Evolutionary conservation across 2,797 vertebrate genomes (phyloP).

Genomic region (Chaenodraco wilsoni): DNA sequence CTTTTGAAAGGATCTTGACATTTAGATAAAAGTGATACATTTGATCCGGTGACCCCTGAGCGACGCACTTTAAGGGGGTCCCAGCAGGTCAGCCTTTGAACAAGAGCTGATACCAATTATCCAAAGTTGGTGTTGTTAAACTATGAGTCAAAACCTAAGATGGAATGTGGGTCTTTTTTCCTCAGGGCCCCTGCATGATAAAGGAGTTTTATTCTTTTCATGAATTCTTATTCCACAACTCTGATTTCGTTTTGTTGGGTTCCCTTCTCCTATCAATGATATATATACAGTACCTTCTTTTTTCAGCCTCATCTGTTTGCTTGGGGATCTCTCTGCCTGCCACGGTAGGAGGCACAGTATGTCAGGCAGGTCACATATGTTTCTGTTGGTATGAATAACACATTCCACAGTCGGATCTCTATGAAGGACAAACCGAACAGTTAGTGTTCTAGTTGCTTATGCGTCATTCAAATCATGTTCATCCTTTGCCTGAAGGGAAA

Average conservation of each 20-base stretch:
- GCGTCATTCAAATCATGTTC: constrained; percentile 24
- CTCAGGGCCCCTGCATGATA: constrained; percentile 8
- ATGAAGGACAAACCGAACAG: constrained; percentile 19
- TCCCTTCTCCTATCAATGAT: constrained; percentile 2
- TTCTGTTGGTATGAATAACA: constrained; percentile 28
- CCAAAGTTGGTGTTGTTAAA: constrained; percentile 2
- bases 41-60: background rate
- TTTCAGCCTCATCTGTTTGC: constrained; percentile 3
- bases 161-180: constrained; percentile 33
- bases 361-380: constrained; percentile 26
- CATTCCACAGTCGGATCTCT: constrained; percentile 11
- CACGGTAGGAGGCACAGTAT: constrained; percentile 13
- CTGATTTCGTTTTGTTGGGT: background rate
- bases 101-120: constrained; percentile 20
- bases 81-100: constrained; percentile 31
- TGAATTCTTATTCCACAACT: constrained; percentile 10
- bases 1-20: background rate
- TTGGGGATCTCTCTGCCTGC: constrained; percentile 19
- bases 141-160: background rate
- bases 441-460: constrained; percentile 26
- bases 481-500: constrained; percentile 17
- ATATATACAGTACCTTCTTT: background rate
- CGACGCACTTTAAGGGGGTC: background rate
- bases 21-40: constrained; percentile 16
- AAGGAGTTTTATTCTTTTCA: constrained; percentile 3